Evolutionary conservation across 2,113 vertebrate genomes (phyloP).

Genomic region (human (Homo sapiens)): GRCh38 chr15:53557501-53558000

Average conservation of each 20-base stretch:
- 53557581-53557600: background rate
- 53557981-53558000: background rate
- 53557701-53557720: background rate
- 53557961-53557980: background rate
- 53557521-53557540: background rate
- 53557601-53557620: background rate
- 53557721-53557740: background rate
- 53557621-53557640: background rate
- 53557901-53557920: background rate
- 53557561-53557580: background rate
- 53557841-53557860: constrained; percentile 11
- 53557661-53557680: background rate
- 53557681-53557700: background rate
- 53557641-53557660: background rate
- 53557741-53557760: background rate
- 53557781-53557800: background rate
- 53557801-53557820: background rate
- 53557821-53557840: background rate
- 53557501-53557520: background rate
- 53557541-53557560: background rate
- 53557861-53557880: background rate
- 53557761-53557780: background rate
- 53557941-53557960: too few species aligned
- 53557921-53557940: background rate
- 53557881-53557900: background rate